phyloP scores from a whole-genome alignment of 1,140 invertebrate genomes.

The Protaetia brevitarsis region DNA sequence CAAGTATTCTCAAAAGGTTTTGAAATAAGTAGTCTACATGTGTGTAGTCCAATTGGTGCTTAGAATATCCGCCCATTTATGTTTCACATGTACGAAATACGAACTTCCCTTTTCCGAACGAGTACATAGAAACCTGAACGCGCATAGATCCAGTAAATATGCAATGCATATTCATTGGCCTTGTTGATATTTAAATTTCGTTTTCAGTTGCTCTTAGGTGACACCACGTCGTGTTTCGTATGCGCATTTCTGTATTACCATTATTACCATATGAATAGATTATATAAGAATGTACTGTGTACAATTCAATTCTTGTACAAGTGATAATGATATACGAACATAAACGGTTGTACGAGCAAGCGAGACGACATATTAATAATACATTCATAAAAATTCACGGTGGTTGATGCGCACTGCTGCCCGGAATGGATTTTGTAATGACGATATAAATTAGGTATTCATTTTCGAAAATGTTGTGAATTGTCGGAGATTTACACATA shows the following conservation, averaged over 20 bases:
- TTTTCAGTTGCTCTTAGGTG: slow-evolving; percentile 11
- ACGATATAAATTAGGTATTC: slow-evolving; percentile 17
- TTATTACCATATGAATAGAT: slow-evolving; percentile 27
- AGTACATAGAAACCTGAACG: too few species aligned
- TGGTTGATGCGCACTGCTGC: not conserved
- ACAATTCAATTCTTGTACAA: slow-evolving; percentile 29
- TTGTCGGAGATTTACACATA: slow-evolving; percentile 12
- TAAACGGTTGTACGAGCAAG: slow-evolving; percentile 19
- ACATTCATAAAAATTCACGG: slow-evolving; percentile 17
- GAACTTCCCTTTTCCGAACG: too few species aligned
- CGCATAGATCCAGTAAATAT: not conserved
- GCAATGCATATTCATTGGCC: slow-evolving; percentile 11
- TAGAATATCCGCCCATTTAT: too few species aligned
- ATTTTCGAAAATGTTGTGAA: slow-evolving; percentile 17
- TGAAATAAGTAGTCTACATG: too few species aligned
- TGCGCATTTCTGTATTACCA: slow-evolving; percentile 12
- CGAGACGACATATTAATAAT: slow-evolving; percentile 12
- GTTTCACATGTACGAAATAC: too few species aligned
- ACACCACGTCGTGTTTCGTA: slow-evolving; percentile 5
- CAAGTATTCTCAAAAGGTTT: too few species aligned
- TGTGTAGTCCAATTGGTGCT: too few species aligned
- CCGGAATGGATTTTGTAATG: slow-evolving; percentile 7
- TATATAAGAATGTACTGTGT: slow-evolving; percentile 26
- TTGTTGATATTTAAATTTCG: slow-evolving; percentile 18
- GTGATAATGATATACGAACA: slow-evolving; percentile 30